Evolutionary conservation across 2,113 vertebrate species (phyloP).

Genomic region (Trinectes maculatus): DNA sequence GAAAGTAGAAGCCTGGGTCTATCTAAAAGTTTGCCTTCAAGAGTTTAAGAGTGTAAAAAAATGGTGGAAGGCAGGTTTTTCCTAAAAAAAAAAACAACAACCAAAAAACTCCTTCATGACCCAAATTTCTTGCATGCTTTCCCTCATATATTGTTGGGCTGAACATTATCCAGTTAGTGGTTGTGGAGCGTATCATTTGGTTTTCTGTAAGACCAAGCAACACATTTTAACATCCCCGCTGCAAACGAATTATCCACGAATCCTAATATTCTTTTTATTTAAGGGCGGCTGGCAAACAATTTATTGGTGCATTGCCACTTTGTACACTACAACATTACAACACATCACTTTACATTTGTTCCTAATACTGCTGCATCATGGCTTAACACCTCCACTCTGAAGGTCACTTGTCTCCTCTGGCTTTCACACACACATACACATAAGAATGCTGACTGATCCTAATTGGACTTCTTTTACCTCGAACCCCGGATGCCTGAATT

Average conservation of each 20-base stretch:
- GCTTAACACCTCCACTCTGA: slow-evolving; percentile 46
- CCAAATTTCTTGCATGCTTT: background rate
- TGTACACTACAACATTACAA: too few relatives aligned
- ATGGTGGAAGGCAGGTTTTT: too few relatives aligned
- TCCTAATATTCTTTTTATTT: too few relatives aligned
- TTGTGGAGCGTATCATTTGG: slow-evolving; percentile 10
- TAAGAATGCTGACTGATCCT: slow-evolving; percentile 55
- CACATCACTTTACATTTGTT: too few relatives aligned
- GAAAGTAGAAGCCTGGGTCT: too few relatives aligned
- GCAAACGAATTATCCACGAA: slow-evolving; percentile 63
- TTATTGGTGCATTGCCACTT: too few relatives aligned
- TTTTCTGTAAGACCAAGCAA: slow-evolving; percentile 27
- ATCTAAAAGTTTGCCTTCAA: too few relatives aligned
- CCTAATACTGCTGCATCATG: slow-evolving; percentile 59
- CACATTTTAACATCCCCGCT: slow-evolving; percentile 37
- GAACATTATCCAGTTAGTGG: background rate
- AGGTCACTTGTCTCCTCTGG: slow-evolving; percentile 32
- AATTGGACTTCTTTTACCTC: slow-evolving; percentile 59
- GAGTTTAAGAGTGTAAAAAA: too few relatives aligned
- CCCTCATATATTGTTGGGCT: background rate
- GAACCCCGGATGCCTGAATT: slow-evolving; percentile 48
- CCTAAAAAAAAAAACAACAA: background rate
- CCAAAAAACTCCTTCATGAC: too few relatives aligned
- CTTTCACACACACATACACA: slow-evolving; percentile 10
- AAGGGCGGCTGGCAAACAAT: too few relatives aligned